Evolutionary conservation across 2,113 vertebrate genomes (phyloP), one percentile per base, ranked within the genome.

Genomic region (Microcebus ravelobensis): DNA sequence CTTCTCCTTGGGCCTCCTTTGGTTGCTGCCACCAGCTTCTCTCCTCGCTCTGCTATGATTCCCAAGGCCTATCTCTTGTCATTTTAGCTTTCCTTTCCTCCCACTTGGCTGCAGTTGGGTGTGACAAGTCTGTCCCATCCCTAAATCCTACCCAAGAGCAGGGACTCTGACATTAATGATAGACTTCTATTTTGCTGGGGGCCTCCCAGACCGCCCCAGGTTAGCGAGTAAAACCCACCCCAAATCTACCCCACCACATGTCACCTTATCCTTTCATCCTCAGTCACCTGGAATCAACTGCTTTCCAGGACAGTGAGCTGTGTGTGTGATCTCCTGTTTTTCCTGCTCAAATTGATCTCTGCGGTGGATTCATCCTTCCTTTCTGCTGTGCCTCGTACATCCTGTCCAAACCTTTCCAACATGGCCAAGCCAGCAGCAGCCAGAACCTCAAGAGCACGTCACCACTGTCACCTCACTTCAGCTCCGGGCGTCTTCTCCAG

Each of bases 131-230:
- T 90, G 34, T 83, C 36, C 18, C n/a, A 13, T 83, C 42, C 21
- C 45, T 90, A 76, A 82, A 36, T 1, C 29, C 14, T n/a, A 13
- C 8, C 36, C 63, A 42, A 59, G 80, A 52, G 52, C 34, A 29
- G n/a, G 7, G 13, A 90, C 29, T 12, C 31, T 97, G 86, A 91
- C 77, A 87, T 86, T 85, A 45, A n/a, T 57, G 91, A 87, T 84
- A 90, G 31, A 61, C 74, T 34, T 76, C 36, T 29, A 18, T 12
- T 12, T 76, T 71, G 31, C 34, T 48, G 61, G 23, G 65, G 27
- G 6, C 7, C 39, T 89, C 29, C 14, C n/a, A 31, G 42, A 39
- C 8, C 14, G 31, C 39, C 39, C 18, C 8, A 25, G 81, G 10
- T 25, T 39, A 89, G 67, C 59, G 42, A 83, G 21, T 55, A 81